Evolutionary conservation across 64 coral and sea anemone genomes (phyloP), one percentile per base, ranked within the genome.

Genomic region (Cladopsammia gracilis): DNA sequence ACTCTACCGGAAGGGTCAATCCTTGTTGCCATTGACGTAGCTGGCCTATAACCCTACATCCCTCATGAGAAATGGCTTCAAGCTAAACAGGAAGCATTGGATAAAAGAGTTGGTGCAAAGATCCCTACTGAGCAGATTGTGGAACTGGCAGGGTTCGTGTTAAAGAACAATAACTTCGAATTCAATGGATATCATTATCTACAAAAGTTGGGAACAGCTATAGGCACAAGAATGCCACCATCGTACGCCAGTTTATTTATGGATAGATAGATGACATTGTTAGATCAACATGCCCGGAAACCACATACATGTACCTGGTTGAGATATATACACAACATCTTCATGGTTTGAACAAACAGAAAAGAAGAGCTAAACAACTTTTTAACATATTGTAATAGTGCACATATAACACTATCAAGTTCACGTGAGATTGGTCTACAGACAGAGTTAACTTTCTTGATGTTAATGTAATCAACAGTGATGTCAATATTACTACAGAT

Each of bases 181-280:
- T 64, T 64, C 62, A 64, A 64, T 64, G 62, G 62, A 64, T 20
- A 64, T 18, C 24, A 86, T 62, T 71, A 43, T 69, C 42, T 86
- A 70, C 83, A 70, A 34, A 86, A 64, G n/a, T 34, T 68, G 24
- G 83, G 83, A 23, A 86, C 61, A 15, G 83, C 83, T 15, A 86
- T 70, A 19, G 61, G 83, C 5, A 70, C 83, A 67, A 54, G n/a
- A 18, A 86, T 69, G 83, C 18, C 79, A 25, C 79, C 79, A 60
- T 58, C 52, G 15, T 47, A 25, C 42, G 79, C 79, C 18, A 83
- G 23, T 13, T 44, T 83, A 45, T 83, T 83, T 83, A 64, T 83
- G 79, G 79, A 83, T 13, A 76, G 22, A 76, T 1, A 34, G 73
- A 47, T 7, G 5, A 25, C 18, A 22, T 24, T 76, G 15, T 0